phyloP scores from a whole-genome alignment of 2,888 invertebrate species.

The Pachliopta kotzebuea region DNA sequence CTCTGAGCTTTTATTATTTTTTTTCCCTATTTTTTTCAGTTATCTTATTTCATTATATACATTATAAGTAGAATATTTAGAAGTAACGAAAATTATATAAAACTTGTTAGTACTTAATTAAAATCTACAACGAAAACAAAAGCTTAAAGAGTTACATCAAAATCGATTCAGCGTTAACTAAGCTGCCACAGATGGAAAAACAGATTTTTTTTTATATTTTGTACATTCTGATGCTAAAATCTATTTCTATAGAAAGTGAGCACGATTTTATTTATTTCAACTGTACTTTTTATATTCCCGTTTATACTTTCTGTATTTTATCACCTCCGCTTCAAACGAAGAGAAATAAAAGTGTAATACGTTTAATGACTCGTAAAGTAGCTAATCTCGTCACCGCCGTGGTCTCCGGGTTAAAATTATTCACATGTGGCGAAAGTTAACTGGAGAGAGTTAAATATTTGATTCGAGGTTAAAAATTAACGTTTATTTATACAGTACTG shows the following conservation, averaged over 20 bases:
- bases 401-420: slow-evolving; percentile 21
- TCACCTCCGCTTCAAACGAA: slow-evolving; percentile 15
- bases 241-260: neutral
- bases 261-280: neutral
- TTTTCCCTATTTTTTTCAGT: too few species aligned
- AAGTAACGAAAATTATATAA: too few species aligned
- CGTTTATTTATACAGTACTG: neutral
- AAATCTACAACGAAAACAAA: too few species aligned
- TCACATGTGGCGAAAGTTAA: slow-evolving; percentile 16
- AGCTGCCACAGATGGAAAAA: too few species aligned
- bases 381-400: slow-evolving; percentile 24
- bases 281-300: slow-evolving; percentile 7
- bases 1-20: too few species aligned
- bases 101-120: too few species aligned
- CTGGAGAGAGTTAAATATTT: neutral
- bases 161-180: too few species aligned
- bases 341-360: slow-evolving; percentile 28
- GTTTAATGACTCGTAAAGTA: slow-evolving; percentile 28
- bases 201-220: too few species aligned
- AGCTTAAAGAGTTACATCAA: too few species aligned
- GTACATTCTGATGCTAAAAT: too few species aligned
- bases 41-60: too few species aligned
- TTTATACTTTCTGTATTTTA: slow-evolving; percentile 17
- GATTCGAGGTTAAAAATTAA: neutral
- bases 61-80: too few species aligned